Evolutionary conservation across 1,140 invertebrate species (phyloP), one percentile per base, ranked within the genome.

Genomic region (Steinernema khuongi): DNA sequence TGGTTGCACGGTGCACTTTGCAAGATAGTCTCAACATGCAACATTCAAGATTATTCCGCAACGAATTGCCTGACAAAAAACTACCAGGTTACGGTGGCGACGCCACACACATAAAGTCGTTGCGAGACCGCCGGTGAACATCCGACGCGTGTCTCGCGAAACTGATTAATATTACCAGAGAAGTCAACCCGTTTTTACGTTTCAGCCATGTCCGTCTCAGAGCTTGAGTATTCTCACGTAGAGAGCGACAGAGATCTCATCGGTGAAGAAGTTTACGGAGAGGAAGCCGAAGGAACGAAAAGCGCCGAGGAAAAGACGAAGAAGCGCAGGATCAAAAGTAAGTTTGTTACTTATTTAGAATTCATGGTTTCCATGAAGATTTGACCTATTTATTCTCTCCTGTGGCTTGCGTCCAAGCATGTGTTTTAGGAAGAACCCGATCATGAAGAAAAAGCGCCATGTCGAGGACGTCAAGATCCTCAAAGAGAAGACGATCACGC

Each of bases 221-320:
- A 41, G 36, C 36, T 41, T 7, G 36, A 41, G 36, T n/a, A 41
- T 7, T 41, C 36, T 7, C 36, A 41, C 36, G 7, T 41, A n/a
- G 36, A 41, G 36, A 41, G 36, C 36, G 36, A 41, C 36, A n/a
- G 70, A n/a, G 74, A 76, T 18, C 26, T 76, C 0, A 67, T 36
- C n/a, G 17, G 67, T n/a, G 30, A 67, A 29, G 75, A 72, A 1
- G 36, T 36, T 19, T 30, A 74, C 17, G 68, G 31, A 0, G 68
- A 71, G n/a, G 76, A 75, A 30, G 68, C 66, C 0, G 26, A 60
- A 17, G 41, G 66, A 22, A 67, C 72, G 32, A 19, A 4, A 2
- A n/a, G 36, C 11, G 14, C 17, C n/a, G 70, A 31, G 19, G 33
- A 72, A 30, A 60, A 68, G 7, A 30, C 71, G 11, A 66, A 66